Base-by-base conservation (phyloP, 2,113 vertebrate genomes). In the Laticauda colubrina region DNA sequence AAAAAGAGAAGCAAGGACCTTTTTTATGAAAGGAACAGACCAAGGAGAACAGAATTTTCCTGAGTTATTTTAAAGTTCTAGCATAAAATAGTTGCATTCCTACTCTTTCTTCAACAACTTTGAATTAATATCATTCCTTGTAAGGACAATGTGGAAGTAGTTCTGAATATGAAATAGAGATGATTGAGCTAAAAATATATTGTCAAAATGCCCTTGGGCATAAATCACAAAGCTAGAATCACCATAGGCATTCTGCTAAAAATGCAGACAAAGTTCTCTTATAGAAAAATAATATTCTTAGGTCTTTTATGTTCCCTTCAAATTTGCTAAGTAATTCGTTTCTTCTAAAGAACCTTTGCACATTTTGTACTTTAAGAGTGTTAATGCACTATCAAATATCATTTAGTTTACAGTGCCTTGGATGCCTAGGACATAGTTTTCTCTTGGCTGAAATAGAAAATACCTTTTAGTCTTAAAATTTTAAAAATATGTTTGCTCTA, bases 181-280 rank as follows among this genome's bases (percentile, higher is more conserved):
- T 0, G 0, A 92, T 92, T 39, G 1, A 93, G 51, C 21, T 85
- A 92, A 93, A 94, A 93, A 92, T 54, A 57, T 18, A 0, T 85
- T 90, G 69, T 2, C 4, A 57, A 93, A 94, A 89, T 20, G 56
- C 81, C 94, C 87, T 96, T n/a, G 45, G 94, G 15, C 53, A 54
- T 64, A 94, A 45, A 91, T 64, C 45, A 92, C 12, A 88, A 94
- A 94, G 94, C 10, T 48, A 87, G 48, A 94, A 88, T 88, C 87
- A 88, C 48, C 90, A 87, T 21, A 87, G 69, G 2, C 10, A 43
- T 26, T 53, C 81, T 9, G 26, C 21, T 39, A 91, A 94, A 95
- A 95, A 93, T 0, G 0, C 11, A 89, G 89, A 54, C 88, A 53
- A 64, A 94, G 34, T 6, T 85, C 51, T 15, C 53, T 48, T 93